These are phyloP conservation scores for Melanostoma scalare DNA, from an alignment of 2,888 invertebrate genomes.

Conservation along the genomic window DNA sequence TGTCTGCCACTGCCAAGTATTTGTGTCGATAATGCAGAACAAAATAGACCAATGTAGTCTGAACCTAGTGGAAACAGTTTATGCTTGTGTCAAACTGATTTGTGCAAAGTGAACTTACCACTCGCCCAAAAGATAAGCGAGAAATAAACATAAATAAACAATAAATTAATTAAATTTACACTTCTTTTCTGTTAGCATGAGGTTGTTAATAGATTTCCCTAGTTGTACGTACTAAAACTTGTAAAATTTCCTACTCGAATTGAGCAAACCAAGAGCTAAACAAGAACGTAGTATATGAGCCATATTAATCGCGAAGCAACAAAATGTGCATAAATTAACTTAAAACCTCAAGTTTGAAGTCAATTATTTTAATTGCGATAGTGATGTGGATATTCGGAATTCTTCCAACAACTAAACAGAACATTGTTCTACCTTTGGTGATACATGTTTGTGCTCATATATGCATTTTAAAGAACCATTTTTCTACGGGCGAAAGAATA, in stretches of 20 bases:
- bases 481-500: constrained; percentile 71
- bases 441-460: constrained; percentile 61
- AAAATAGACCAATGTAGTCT: constrained; percentile 32
- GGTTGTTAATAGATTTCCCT: constrained; percentile 65
- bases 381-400: constrained; percentile 69
- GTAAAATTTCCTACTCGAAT: constrained; percentile 25
- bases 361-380: constrained; percentile 51
- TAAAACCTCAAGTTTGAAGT: constrained; percentile 38
- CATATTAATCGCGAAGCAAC: constrained; percentile 43
- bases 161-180: constrained; percentile 65
- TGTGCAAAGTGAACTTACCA: constrained; percentile 51
- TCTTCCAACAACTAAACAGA: constrained; percentile 46
- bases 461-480: constrained; percentile 39
- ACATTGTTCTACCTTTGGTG: constrained; percentile 53
- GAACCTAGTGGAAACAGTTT: constrained; percentile 43
- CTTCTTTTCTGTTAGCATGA: constrained; percentile 57
- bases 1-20: too few species aligned
- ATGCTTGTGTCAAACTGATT: constrained; percentile 53
- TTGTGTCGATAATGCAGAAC: constrained; percentile 17
- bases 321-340: constrained; percentile 73
- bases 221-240: constrained; percentile 49
- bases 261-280: constrained; percentile 30
- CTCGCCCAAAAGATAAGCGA: constrained; percentile 66
- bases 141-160: constrained; percentile 73
- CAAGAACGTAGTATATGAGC: constrained; percentile 10